Percentiles rank a stretch among this genome's conserved stretches.
Evolutionary conservation across 2,888 invertebrate species (phyloP).

Genomic region (Ichneumoninae sp.): DNA sequence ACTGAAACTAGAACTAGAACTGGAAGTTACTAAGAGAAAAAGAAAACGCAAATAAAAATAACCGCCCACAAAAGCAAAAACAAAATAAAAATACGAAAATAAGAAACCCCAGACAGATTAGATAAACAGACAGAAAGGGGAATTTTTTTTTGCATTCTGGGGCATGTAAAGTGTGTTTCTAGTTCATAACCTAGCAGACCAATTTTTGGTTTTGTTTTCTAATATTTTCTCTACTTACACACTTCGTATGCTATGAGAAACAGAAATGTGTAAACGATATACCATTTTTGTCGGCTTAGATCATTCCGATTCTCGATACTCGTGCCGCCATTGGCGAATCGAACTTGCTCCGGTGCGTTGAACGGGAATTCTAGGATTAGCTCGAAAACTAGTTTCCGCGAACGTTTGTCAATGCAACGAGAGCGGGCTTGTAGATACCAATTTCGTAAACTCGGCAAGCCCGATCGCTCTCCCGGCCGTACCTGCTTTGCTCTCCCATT

Average conservation of each 20-base stretch:
- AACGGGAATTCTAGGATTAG: conserved; percentile 50
- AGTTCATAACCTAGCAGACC: neutral
- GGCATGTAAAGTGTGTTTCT: too few relatives aligned
- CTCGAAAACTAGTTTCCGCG: conserved; percentile 52
- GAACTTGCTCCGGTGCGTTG: conserved; percentile 11
- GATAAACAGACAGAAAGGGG: too few relatives aligned
- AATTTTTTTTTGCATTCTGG: neutral
- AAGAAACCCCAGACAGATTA: too few relatives aligned
- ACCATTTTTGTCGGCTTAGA: neutral
- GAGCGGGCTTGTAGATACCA: conserved; percentile 47
- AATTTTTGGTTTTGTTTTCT: neutral
- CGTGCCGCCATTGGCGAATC: neutral
- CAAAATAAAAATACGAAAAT: too few relatives aligned
- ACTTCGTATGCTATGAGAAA: neutral
- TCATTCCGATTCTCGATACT: neutral
- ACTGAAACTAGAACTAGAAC: too few relatives aligned
- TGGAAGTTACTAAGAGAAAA: too few relatives aligned
- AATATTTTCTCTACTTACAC: neutral
- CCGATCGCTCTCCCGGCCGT: conserved; percentile 29
- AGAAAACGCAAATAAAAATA: too few relatives aligned
- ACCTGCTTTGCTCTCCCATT: conserved; percentile 44
- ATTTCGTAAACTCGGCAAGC: conserved; percentile 58
- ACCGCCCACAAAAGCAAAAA: too few relatives aligned
- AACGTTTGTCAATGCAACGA: conserved; percentile 56
- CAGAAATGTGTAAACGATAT: neutral